A percentile compares a stretch with the other conserved stretches of the same genome.
These are phyloP conservation scores for Campylomormyrus tamandua DNA, from an alignment of 2,113 vertebrate species.

Conservation along the genomic window DNA sequence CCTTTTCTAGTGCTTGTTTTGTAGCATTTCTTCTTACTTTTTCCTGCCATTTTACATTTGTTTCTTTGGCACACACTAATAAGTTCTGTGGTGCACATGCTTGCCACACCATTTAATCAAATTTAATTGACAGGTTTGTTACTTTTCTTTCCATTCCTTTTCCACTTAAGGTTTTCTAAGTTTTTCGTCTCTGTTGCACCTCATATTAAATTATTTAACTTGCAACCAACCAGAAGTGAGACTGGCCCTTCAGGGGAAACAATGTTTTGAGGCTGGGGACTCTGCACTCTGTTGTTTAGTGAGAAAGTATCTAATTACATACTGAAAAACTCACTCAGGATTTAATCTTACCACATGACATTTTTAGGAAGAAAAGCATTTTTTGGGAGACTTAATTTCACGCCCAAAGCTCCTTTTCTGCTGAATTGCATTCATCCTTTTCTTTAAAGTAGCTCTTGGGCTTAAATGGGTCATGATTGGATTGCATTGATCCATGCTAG, in stretches of 20 bases:
- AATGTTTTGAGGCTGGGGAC: not conserved
- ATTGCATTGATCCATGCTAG: constrained; percentile 12
- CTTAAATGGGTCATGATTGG: constrained; percentile 6
- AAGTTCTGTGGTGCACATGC: not conserved
- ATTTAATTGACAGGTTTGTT: constrained; percentile 5
- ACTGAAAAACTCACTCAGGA: not conserved
- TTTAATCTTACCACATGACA: constrained; percentile 8
- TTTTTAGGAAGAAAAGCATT: constrained; percentile 8
- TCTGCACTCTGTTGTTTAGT: constrained; percentile 4
- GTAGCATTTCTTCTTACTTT: not conserved
- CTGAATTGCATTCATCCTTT: constrained; percentile 5
- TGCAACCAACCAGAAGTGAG: not conserved
- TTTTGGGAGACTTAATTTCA: constrained; percentile 17
- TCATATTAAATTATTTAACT: not conserved
- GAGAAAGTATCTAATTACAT: constrained; percentile 17
- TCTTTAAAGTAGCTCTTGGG: constrained; percentile 4
- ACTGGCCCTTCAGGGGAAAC: not conserved
- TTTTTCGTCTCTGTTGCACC: not conserved
- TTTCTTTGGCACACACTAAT: not conserved
- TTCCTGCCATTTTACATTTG: not conserved
- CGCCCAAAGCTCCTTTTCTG: not conserved
- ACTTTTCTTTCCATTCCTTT: not conserved
- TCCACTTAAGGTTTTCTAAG: not conserved
- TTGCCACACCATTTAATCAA: not conserved
- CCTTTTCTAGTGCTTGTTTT: not conserved